phyloP scores from a whole-genome alignment of 2,888 invertebrate species.

The Acanthoscelides obtectus region DNA sequence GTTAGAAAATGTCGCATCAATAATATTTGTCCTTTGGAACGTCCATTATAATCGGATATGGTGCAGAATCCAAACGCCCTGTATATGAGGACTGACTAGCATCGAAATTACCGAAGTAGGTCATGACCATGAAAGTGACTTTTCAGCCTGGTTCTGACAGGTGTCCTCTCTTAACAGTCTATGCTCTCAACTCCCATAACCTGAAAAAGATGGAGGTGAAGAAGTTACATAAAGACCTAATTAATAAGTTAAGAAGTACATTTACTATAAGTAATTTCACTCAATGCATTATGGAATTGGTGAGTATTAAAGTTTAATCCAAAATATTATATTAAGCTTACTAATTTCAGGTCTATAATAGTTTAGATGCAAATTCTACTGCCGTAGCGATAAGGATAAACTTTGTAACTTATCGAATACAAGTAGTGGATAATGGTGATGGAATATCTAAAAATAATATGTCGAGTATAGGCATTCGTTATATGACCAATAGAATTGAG shows the following conservation, averaged over 20 bases:
- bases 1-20: too few species aligned
- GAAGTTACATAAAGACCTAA: slow-evolving; percentile 45
- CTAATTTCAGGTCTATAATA: slow-evolving; percentile 58
- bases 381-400: slow-evolving; percentile 67
- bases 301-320: slow-evolving; percentile 36
- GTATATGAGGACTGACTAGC: not conserved
- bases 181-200: not conserved
- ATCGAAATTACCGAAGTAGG: not conserved
- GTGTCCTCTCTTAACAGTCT: too few species aligned
- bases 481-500: slow-evolving; percentile 62
- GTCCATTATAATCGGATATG: too few species aligned
- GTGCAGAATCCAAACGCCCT: too few species aligned
- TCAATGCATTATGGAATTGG: slow-evolving; percentile 62
- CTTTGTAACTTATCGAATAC: slow-evolving; percentile 56
- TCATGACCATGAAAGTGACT: not conserved
- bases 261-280: slow-evolving; percentile 53
- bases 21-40: too few species aligned
- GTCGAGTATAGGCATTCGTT: slow-evolving; percentile 54
- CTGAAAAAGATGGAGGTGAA: slow-evolving; percentile 35
- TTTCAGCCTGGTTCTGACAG: not conserved
- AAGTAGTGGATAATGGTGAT: slow-evolving; percentile 73
- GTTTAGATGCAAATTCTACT: slow-evolving; percentile 65
- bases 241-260: slow-evolving; percentile 54
- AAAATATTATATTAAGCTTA: not conserved
- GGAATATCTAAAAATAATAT: slow-evolving; percentile 60